phyloP scores from a whole-genome alignment of 2,888 invertebrate genomes.

The Drosophila affinis region DNA sequence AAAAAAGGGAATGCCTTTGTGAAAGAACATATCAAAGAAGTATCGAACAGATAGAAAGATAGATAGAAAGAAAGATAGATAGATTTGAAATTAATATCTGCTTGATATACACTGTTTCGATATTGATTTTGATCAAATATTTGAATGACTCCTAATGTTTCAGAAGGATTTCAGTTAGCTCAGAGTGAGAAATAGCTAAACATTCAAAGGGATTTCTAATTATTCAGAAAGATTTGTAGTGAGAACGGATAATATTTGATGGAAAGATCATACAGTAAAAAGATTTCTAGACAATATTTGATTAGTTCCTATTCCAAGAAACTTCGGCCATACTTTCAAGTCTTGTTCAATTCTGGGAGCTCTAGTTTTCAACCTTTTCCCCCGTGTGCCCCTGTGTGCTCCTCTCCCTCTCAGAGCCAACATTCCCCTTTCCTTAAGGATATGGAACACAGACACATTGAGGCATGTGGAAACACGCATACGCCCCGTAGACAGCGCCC shows the following conservation, averaged over 20 bases:
- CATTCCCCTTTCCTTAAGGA: conserved; percentile 7
- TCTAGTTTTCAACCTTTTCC: not conserved
- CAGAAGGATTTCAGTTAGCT: no score
- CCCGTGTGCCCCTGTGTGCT: not conserved
- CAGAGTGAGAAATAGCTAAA: no score
- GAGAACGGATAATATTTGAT: not conserved
- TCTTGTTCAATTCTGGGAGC: not conserved
- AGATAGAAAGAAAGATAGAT: no score
- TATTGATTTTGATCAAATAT: no score
- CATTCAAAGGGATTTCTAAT: no score
- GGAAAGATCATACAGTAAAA: not conserved
- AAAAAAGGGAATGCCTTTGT: conserved; percentile 14
- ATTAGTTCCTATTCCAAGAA: not conserved
- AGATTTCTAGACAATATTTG: not conserved
- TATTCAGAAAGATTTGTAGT: no score
- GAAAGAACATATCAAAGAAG: not conserved
- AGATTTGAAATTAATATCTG: not conserved
- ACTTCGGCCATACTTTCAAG: not conserved
- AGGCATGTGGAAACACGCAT: conserved; percentile 41
- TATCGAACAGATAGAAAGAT: not conserved
- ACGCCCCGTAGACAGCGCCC: conserved; percentile 49
- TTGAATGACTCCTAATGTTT: no score
- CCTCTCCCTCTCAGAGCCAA: not conserved
- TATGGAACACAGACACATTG: conserved; percentile 22
- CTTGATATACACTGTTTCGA: no score